Conservation (phyloP, 2,888 invertebrate genomes). For the Andricus quercusramuli region DNA sequence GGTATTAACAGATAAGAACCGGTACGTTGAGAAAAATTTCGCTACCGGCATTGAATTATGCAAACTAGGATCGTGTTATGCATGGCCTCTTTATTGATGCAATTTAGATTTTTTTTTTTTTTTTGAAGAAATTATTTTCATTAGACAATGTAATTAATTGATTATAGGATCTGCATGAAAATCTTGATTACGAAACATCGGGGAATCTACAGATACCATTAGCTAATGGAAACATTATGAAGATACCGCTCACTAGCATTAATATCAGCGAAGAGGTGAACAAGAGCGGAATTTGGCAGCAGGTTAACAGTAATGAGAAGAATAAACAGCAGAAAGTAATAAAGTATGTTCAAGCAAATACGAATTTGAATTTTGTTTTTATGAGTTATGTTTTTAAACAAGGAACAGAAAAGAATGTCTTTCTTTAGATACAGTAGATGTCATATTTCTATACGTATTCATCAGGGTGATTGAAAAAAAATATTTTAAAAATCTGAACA, state of each 20-base stretch:
- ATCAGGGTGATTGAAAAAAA: no score
- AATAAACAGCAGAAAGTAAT: constrained; percentile 73
- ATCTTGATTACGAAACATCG: constrained; percentile 72
- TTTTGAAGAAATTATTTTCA: background rate
- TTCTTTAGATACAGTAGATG: no score
- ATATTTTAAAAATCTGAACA: no score
- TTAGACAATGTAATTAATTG: constrained; percentile 46
- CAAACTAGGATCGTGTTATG: constrained; percentile 56
- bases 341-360: constrained; percentile 64
- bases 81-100: constrained; percentile 57
- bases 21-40: no score
- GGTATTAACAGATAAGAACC: constrained; percentile 7
- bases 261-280: constrained; percentile 97
- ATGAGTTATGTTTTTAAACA: no score
- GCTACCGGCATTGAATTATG: no score
- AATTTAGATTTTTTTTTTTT: background rate
- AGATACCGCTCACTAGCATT: constrained; percentile 90
- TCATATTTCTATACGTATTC: no score
- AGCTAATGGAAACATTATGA: constrained; percentile 93
- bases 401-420: no score
- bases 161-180: constrained; percentile 72
- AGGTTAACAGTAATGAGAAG: constrained; percentile 86
- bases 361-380: background rate
- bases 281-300: constrained; percentile 96
- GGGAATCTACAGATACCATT: constrained; percentile 92